Evolutionary conservation across 1,140 invertebrate genomes (phyloP).

Genomic region (Temnothorax curvispinosus): DNA sequence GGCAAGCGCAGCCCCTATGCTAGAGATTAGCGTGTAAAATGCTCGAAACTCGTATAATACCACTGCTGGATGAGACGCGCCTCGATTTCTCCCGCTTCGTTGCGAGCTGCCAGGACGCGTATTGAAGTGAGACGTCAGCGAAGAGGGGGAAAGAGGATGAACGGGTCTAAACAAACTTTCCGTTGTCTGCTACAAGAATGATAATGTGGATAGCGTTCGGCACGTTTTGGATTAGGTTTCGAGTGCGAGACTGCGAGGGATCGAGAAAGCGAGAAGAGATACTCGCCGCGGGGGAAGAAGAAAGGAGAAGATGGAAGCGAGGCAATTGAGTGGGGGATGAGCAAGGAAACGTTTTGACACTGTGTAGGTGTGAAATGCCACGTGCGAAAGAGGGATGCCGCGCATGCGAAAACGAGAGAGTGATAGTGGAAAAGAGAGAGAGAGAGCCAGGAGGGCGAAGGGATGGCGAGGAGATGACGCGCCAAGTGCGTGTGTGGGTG

Average conservation of each 20-base stretch:
- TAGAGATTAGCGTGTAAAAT: slow-evolving; percentile 77
- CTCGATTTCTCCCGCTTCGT: background rate
- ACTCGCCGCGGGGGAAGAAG: background rate
- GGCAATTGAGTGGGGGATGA: background rate
- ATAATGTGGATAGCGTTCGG: slow-evolving; percentile 78
- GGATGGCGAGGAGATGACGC: background rate
- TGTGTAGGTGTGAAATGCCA: slow-evolving; percentile 49
- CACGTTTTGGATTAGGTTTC: slow-evolving; percentile 81
- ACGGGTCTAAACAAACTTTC: slow-evolving; percentile 77
- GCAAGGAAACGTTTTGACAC: slow-evolving; percentile 30
- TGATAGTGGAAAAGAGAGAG: background rate
- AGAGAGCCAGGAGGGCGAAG: background rate
- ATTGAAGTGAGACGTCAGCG: background rate
- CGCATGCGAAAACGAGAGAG: slow-evolving; percentile 3
- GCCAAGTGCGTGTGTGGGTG: background rate
- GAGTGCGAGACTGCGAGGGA: slow-evolving; percentile 50
- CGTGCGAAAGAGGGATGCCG: slow-evolving; percentile 25
- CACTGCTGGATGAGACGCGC: slow-evolving; percentile 61
- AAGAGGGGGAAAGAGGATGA: slow-evolving; percentile 59
- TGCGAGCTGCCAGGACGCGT: background rate
- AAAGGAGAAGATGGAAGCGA: slow-evolving; percentile 4
- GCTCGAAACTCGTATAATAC: slow-evolving; percentile 77
- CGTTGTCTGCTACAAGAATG: slow-evolving; percentile 81
- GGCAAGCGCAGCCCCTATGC: slow-evolving; percentile 38
- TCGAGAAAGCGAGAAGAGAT: background rate